Evolutionary conservation across 2,113 vertebrate species (phyloP).

Genomic region (Xyrauchen texanus): DNA sequence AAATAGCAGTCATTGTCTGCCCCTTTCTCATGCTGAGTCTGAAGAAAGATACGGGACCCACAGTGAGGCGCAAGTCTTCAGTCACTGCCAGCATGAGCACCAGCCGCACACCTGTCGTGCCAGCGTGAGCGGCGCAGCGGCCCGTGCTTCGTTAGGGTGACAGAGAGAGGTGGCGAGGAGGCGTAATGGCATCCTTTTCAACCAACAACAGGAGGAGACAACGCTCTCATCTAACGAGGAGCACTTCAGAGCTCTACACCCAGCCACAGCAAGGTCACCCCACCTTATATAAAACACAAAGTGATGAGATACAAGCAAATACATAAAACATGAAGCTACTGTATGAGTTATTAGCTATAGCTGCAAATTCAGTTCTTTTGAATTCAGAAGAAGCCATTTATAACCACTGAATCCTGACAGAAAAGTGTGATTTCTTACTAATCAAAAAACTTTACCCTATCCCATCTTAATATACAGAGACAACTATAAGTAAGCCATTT

Average conservation of each 20-base stretch:
- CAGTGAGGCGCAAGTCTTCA: constrained; percentile 29
- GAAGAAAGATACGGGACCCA: constrained; percentile 32
- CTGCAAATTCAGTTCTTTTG: too few relatives aligned
- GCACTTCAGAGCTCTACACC: constrained; percentile 15
- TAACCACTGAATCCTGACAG: too few relatives aligned
- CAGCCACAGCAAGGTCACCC: constrained; percentile 22
- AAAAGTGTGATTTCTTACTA: too few relatives aligned
- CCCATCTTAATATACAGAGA: too few relatives aligned
- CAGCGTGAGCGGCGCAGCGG: constrained; percentile 35
- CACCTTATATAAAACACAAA: not conserved
- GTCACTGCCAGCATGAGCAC: constrained; percentile 5
- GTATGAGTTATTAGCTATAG: too few relatives aligned
- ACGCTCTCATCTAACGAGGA: constrained; percentile 23
- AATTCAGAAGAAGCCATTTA: too few relatives aligned
- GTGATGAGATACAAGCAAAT: not conserved
- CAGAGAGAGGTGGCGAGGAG: constrained; percentile 12
- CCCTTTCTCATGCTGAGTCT: constrained; percentile 8
- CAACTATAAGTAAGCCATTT: too few relatives aligned
- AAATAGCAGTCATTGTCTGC: not conserved
- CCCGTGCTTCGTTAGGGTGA: constrained; percentile 40
- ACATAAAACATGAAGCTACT: not conserved
- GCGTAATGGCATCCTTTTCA: constrained; percentile 39
- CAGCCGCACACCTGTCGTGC: constrained; percentile 40
- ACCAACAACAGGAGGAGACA: constrained; percentile 16
- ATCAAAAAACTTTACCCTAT: too few relatives aligned